These are phyloP conservation scores for Ischnus inquisitorius DNA, from an alignment of 2,888 invertebrate genomes.

Conservation along the genomic window DNA sequence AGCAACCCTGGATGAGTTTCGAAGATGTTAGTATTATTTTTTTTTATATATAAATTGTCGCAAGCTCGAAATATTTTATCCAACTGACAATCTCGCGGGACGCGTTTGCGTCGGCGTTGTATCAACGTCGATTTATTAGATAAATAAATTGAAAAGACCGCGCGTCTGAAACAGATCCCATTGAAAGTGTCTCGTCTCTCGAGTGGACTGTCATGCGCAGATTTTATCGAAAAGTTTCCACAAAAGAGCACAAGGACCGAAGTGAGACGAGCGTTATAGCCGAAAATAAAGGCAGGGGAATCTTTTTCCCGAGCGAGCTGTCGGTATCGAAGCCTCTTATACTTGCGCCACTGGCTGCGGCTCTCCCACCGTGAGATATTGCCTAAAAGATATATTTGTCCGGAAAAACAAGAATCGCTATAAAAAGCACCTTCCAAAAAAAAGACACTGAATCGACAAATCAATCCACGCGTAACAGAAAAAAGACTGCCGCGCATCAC, in stretches of 20 bases:
- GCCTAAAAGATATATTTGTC: background rate
- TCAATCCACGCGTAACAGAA: conserved; percentile 47
- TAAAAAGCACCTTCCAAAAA: background rate
- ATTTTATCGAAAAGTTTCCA: conserved; percentile 26
- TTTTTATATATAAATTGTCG: no score
- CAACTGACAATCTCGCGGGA: background rate
- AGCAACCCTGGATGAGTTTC: no score
- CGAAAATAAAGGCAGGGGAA: conserved; percentile 28
- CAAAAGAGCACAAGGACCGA: conserved; percentile 11
- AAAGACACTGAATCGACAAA: conserved; percentile 38
- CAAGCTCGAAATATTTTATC: background rate
- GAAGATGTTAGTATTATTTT: no score
- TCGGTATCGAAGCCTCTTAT: conserved; percentile 24
- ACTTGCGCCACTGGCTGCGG: conserved; percentile 24
- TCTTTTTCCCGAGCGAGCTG: conserved; percentile 25
- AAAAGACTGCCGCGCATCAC: conserved; percentile 45
- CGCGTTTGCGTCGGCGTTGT: background rate
- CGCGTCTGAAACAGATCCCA: conserved; percentile 14
- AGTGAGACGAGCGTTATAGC: background rate
- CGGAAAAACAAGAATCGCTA: background rate
- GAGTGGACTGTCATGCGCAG: conserved; percentile 39
- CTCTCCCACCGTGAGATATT: background rate
- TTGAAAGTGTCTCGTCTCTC: conserved; percentile 32
- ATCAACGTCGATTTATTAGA: conserved; percentile 11
- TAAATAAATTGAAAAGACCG: conserved; percentile 4